phyloP scores from a whole-genome alignment of 2,888 invertebrate genomes.

The Fissipunctia ypsillon region DNA sequence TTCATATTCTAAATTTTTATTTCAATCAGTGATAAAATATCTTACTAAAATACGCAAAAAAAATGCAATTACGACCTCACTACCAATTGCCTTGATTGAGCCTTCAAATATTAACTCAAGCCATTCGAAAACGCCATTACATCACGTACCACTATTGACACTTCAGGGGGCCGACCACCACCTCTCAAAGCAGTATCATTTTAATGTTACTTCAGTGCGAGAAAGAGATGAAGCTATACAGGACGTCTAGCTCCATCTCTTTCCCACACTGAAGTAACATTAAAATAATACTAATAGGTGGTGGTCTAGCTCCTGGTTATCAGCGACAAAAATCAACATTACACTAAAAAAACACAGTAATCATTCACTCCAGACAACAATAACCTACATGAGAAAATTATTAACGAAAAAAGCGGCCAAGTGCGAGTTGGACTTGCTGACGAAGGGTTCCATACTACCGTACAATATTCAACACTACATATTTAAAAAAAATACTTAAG shows the following conservation, averaged over 20 bases:
- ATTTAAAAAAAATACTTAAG: neutral
- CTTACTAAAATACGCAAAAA: constrained; percentile 7
- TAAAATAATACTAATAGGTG: too few species aligned
- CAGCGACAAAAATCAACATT: constrained; percentile 45
- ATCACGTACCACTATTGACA: constrained; percentile 7
- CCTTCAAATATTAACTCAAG: constrained; percentile 40
- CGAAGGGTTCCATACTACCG: too few species aligned
- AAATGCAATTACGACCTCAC: neutral
- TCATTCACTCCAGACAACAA: constrained; percentile 34
- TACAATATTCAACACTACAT: neutral
- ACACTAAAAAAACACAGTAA: constrained; percentile 32
- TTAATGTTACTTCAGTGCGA: too few species aligned
- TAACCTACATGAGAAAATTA: constrained; percentile 40
- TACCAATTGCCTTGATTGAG: constrained; percentile 36
- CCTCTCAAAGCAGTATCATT: too few species aligned
- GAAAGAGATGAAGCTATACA: too few species aligned
- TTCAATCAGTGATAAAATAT: constrained; percentile 19
- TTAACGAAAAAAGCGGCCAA: constrained; percentile 9
- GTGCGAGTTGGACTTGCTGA: neutral
- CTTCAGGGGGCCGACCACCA: too few species aligned
- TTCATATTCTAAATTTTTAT: constrained; percentile 19
- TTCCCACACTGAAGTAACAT: too few species aligned
- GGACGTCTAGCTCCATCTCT: too few species aligned
- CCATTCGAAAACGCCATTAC: constrained; percentile 32
- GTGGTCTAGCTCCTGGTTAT: constrained; percentile 20